Percentiles rank a stretch among this genome's conserved stretches.
These are phyloP conservation scores for Euclidia mi DNA, from an alignment of 2,888 invertebrate species.

Conservation along the genomic window DNA sequence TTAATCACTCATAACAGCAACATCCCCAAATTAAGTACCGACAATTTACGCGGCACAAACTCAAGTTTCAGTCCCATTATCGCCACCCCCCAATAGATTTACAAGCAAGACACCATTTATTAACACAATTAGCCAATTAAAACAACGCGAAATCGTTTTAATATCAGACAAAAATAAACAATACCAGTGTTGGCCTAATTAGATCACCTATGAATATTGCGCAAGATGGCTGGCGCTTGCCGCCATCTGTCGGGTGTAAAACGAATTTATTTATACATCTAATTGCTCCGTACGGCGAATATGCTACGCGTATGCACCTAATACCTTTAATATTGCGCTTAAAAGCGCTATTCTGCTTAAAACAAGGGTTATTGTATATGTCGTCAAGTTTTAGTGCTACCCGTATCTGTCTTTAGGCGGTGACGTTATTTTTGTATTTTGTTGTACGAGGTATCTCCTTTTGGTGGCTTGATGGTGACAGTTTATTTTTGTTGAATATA, in stretches of 20 bases:
- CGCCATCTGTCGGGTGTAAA: conserved; percentile 87
- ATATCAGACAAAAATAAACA: conserved; percentile 75
- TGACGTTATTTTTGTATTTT: no score
- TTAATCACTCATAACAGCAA: no score
- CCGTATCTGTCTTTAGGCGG: conserved; percentile 65
- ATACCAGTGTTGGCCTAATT: conserved; percentile 69
- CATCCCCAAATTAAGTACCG: no score
- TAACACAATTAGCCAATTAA: conserved; percentile 35
- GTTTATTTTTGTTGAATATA: no score
- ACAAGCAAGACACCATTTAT: conserved; percentile 16
- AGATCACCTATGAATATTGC: conserved; percentile 83
- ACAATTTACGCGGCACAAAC: not conserved
- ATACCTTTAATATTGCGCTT: conserved; percentile 82
- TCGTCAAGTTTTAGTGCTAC: conserved; percentile 79
- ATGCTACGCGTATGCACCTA: conserved; percentile 85
- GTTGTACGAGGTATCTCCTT: no score
- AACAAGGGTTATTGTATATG: conserved; percentile 76
- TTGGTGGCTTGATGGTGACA: no score
- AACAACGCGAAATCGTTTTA: conserved; percentile 49
- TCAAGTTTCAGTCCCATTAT: not conserved
- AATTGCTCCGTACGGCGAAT: conserved; percentile 81
- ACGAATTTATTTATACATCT: conserved; percentile 88
- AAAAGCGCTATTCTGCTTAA: conserved; percentile 79
- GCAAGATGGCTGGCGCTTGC: conserved; percentile 79
- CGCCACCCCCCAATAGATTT: not conserved